phyloP scores from a whole-genome alignment of 2,888 invertebrate genomes.

The Drosophila macrospina region DNA sequence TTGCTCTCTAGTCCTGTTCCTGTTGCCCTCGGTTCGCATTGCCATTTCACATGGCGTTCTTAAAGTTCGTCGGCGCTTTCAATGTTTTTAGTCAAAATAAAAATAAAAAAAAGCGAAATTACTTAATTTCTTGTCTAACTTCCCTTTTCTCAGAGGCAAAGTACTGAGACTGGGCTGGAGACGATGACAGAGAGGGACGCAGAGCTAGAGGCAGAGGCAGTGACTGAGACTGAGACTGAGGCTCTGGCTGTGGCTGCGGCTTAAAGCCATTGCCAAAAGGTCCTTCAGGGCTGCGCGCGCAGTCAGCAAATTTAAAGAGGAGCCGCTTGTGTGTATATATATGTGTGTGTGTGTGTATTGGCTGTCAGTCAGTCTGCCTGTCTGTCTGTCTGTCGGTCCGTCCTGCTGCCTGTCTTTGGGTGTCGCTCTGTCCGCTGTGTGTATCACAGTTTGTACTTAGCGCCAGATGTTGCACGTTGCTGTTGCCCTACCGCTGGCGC shows the following conservation, averaged over 20 bases:
- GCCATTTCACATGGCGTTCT: slow-evolving; percentile 57
- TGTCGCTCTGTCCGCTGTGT: slow-evolving; percentile 61
- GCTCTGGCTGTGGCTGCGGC: slow-evolving; percentile 30
- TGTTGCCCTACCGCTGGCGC: slow-evolving; percentile 40
- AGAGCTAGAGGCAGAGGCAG: slow-evolving; percentile 30
- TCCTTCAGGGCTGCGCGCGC: slow-evolving; percentile 69
- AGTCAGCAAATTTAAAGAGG: slow-evolving; percentile 73
- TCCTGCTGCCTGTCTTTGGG: slow-evolving; percentile 30
- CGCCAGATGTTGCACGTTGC: slow-evolving; percentile 74
- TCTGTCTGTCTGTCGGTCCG: slow-evolving; percentile 24
- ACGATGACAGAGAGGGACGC: no score
- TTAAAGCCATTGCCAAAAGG: slow-evolving; percentile 49
- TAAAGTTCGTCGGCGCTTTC: slow-evolving; percentile 58
- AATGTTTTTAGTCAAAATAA: slow-evolving; percentile 28
- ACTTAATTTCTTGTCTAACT: slow-evolving; percentile 66
- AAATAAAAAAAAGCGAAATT: slow-evolving; percentile 22
- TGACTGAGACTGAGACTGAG: slow-evolving; percentile 1
- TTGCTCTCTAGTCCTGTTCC: slow-evolving; percentile 21
- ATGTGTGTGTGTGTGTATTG: slow-evolving; percentile 18
- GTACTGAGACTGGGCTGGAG: slow-evolving; percentile 30
- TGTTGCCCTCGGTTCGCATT: slow-evolving; percentile 11
- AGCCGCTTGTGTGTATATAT: slow-evolving; percentile 43
- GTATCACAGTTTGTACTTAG: slow-evolving; percentile 81
- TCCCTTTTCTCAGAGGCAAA: slow-evolving; percentile 68
- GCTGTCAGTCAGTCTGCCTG: slow-evolving; percentile 26